Conservation (phyloP, 2,888 invertebrate species). For the Ferdinandea cuprea region DNA sequence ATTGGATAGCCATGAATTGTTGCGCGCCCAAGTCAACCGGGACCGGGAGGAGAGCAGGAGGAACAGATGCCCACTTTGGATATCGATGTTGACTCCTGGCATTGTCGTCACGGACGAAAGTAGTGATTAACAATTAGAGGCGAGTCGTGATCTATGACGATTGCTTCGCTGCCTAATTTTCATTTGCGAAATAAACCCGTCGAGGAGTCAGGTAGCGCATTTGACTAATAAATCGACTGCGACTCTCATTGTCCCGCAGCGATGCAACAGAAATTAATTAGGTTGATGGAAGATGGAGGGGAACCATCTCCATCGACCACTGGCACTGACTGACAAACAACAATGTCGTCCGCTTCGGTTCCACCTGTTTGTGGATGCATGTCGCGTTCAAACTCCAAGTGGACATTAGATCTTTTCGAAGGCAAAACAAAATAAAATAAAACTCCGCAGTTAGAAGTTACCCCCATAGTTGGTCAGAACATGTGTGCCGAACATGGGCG, state of each 20-base stretch:
- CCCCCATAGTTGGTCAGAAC: conserved; percentile 41
- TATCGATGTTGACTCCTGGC: conserved; percentile 57
- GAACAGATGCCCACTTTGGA: conserved; percentile 6
- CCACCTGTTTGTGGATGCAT: conserved; percentile 54
- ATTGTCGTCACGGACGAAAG: conserved; percentile 67
- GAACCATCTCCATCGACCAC: neutral
- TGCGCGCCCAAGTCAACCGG: conserved; percentile 19
- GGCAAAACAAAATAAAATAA: conserved; percentile 41
- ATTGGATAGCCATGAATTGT: conserved; percentile 32
- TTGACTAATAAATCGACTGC: conserved; percentile 54
- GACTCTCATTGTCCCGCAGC: neutral
- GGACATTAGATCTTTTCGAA: conserved; percentile 58
- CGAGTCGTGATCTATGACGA: conserved; percentile 69
- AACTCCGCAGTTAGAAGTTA: conserved; percentile 23
- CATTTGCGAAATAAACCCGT: conserved; percentile 24
- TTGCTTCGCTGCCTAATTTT: conserved; percentile 60
- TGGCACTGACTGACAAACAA: too few species aligned
- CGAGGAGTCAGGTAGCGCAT: conserved; percentile 60
- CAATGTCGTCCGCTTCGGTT: conserved; percentile 1
- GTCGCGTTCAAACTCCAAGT: conserved; percentile 28
- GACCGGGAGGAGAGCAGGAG: conserved; percentile 10
- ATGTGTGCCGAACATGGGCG: conserved; percentile 62
- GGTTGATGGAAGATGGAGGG: conserved; percentile 44
- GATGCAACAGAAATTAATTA: conserved; percentile 59
- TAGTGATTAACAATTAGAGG: conserved; percentile 69